These are phyloP conservation scores for Scaptomyza montana DNA, from an alignment of 1,140 invertebrate species.

Conservation along the genomic window DNA sequence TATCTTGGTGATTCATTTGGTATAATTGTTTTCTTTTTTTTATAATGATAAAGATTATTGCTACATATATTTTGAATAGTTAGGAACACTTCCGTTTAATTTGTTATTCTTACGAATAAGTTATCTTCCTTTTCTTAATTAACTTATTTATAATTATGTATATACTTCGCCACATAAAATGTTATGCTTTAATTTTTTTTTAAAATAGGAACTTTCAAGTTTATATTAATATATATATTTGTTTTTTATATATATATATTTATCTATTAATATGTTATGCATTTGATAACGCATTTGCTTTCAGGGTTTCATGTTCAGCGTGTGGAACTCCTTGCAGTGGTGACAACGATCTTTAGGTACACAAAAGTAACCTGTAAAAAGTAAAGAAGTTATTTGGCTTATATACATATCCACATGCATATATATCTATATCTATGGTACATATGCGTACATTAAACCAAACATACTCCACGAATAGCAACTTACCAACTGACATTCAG, in stretches of 20 bases:
- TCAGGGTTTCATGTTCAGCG: neutral
- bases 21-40: slow-evolving; percentile 21
- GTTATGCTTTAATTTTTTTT: slow-evolving; percentile 41
- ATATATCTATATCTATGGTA: neutral
- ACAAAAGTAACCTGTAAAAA: slow-evolving; percentile 9
- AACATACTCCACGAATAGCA: neutral
- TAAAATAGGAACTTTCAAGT: slow-evolving; percentile 79
- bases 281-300: neutral
- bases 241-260: slow-evolving; percentile 9
- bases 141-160: slow-evolving; percentile 39
- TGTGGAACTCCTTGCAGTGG: neutral
- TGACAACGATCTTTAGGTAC: neutral
- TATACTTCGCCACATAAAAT: slow-evolving; percentile 53
- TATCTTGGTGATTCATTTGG: slow-evolving; percentile 7
- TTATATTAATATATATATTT: slow-evolving; percentile 35
- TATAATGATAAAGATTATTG: slow-evolving; percentile 34
- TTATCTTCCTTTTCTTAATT: slow-evolving; percentile 25
- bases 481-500: slow-evolving; percentile 33
- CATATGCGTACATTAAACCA: neutral
- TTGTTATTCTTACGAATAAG: slow-evolving; percentile 53
- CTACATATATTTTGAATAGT: slow-evolving; percentile 70
- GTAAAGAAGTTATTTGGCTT: neutral
- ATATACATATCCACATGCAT: no score
- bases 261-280: slow-evolving; percentile 16
- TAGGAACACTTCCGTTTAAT: slow-evolving; percentile 73